Percentiles rank a stretch among this genome's conserved stretches.
Evolutionary conservation across 2,888 invertebrate species (phyloP).

Genomic region (Nymphalis urticae): DNA sequence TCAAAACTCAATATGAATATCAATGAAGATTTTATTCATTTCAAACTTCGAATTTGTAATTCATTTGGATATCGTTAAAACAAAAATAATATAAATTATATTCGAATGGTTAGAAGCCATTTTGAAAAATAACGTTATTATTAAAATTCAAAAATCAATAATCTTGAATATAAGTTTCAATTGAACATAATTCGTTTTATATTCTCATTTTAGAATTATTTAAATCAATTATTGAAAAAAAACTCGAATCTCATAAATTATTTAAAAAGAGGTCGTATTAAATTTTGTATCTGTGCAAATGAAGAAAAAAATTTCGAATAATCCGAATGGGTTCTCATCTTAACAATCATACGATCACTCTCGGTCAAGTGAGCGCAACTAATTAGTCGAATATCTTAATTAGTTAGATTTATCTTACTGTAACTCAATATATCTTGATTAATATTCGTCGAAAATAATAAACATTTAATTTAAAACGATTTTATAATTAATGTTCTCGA

Average conservation of each 20-base stretch:
- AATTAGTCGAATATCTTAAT: constrained; percentile 65
- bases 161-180: too few species aligned
- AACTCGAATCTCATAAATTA: too few species aligned
- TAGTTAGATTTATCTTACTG: constrained; percentile 43
- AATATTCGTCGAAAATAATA: constrained; percentile 1
- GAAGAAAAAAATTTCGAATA: neutral
- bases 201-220: too few species aligned
- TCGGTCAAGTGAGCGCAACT: constrained; percentile 58
- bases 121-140: too few species aligned
- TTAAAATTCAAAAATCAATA: too few species aligned
- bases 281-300: too few species aligned
- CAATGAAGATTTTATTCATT: constrained; percentile 2
- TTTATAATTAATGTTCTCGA: neutral
- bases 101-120: neutral
- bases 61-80: neutral
- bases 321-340: constrained; percentile 36
- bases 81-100: neutral
- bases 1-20: constrained; percentile 1
- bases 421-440: constrained; percentile 15
- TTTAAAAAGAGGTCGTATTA: too few species aligned
- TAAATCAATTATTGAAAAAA: too few species aligned
- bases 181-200: too few species aligned
- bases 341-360: constrained; percentile 41
- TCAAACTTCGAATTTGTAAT: neutral
- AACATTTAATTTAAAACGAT: neutral